Evolutionary conservation across 1,140 invertebrate genomes (phyloP).

Genomic region (Drosophila simulans): DNA sequence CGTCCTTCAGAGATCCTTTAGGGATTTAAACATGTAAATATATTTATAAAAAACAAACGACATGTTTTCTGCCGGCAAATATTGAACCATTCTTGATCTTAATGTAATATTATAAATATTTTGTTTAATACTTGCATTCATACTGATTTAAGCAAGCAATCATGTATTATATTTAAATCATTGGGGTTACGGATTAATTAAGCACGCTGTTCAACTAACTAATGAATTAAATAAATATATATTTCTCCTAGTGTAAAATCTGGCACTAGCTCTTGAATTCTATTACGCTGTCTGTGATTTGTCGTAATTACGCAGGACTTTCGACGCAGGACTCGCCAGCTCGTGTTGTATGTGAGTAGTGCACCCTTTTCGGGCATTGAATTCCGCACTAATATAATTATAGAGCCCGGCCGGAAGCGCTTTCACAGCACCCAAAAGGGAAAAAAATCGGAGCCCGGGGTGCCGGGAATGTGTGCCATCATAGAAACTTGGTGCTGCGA

Average conservation of each 20-base stretch:
- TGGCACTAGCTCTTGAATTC: constrained; percentile 14
- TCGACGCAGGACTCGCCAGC: constrained; percentile 12
- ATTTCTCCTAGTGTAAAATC: constrained; percentile 8
- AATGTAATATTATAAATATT: too few relatives aligned
- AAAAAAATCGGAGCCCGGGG: constrained; percentile 20
- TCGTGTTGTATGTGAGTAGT: constrained; percentile 10
- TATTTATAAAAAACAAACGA: too few relatives aligned
- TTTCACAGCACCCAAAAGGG: constrained; percentile 65
- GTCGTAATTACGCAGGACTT: constrained; percentile 58
- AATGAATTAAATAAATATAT: neutral
- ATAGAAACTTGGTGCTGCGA: constrained; percentile 29
- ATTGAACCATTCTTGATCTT: too few relatives aligned
- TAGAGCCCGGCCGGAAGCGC: constrained; percentile 74
- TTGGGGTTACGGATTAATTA: too few relatives aligned
- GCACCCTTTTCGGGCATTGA: constrained; percentile 63
- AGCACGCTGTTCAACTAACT: too few relatives aligned
- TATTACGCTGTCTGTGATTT: constrained; percentile 21
- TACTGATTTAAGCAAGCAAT: too few relatives aligned
- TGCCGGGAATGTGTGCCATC: constrained; percentile 17
- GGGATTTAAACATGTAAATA: too few relatives aligned
- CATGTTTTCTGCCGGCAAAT: too few relatives aligned
- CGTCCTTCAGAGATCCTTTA: too few relatives aligned
- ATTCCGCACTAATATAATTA: constrained; percentile 76
- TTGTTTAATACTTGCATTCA: too few relatives aligned
- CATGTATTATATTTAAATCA: too few relatives aligned